Evolutionary conservation across 2,888 invertebrate genomes (phyloP).

Genomic region (Agrilus biguttatus): DNA sequence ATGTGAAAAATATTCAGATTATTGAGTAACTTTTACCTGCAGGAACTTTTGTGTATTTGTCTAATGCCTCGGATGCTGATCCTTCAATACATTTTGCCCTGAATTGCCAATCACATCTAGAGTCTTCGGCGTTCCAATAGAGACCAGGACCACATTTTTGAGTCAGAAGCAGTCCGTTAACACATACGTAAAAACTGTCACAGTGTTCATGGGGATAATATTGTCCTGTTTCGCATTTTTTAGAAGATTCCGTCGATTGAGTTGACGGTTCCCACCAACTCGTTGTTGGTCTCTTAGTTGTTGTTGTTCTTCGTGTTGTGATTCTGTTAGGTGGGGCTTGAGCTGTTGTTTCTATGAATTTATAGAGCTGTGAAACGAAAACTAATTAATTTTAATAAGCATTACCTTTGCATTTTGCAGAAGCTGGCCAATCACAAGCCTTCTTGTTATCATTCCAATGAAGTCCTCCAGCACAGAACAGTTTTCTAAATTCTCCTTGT

Average conservation of each 20-base stretch:
- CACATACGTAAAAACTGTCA: slow-evolving; percentile 62
- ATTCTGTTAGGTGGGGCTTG: slow-evolving; percentile 7
- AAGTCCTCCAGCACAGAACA: slow-evolving; percentile 64
- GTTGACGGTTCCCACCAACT: neutral
- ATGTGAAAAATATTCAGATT: neutral
- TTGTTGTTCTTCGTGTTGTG: slow-evolving; percentile 13
- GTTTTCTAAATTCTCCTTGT: slow-evolving; percentile 52
- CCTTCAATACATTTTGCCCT: slow-evolving; percentile 42
- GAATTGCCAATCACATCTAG: slow-evolving; percentile 63
- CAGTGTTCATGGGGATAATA: slow-evolving; percentile 64
- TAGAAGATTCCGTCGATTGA: slow-evolving; percentile 6
- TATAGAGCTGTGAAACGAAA: too few species aligned
- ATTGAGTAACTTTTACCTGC: slow-evolving; percentile 1
- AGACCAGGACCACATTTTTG: slow-evolving; percentile 65
- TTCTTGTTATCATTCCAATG: slow-evolving; percentile 58
- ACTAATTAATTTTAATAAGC: too few species aligned
- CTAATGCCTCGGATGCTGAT: slow-evolving; percentile 7
- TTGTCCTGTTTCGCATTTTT: slow-evolving; percentile 49
- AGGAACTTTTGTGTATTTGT: slow-evolving; percentile 7
- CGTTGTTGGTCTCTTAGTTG: slow-evolving; percentile 6
- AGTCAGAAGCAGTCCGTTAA: slow-evolving; percentile 52
- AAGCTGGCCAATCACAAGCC: slow-evolving; percentile 69
- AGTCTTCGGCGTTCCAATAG: slow-evolving; percentile 51
- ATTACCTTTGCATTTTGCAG: slow-evolving; percentile 46
- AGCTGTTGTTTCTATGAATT: neutral